Evolutionary conservation across 2,113 vertebrate species (phyloP).

Genomic region (Mola mola): DNA sequence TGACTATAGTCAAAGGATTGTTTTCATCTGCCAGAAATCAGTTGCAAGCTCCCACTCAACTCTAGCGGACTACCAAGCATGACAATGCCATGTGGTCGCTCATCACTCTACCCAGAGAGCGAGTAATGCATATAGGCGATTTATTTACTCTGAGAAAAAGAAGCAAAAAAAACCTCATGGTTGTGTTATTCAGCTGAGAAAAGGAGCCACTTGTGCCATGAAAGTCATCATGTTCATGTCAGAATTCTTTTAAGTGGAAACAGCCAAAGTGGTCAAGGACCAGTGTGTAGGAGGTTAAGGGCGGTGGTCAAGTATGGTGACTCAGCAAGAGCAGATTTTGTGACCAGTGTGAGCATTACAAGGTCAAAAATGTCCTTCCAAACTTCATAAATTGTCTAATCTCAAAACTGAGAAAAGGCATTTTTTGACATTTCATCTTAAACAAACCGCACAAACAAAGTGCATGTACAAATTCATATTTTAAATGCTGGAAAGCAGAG

Average conservation of each 20-base stretch:
- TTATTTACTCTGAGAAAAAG: conserved; percentile 36
- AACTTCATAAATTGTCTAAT: no score
- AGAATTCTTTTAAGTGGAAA: conserved; percentile 39
- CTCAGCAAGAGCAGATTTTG: neutral
- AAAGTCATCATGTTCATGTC: conserved; percentile 27
- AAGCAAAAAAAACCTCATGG: conserved; percentile 9
- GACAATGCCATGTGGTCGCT: conserved; percentile 51
- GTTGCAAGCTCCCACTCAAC: conserved; percentile 43
- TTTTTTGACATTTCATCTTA: neutral
- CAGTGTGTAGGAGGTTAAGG: conserved; percentile 23
- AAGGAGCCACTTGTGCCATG: conserved; percentile 25
- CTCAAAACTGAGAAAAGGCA: neutral
- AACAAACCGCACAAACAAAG: no score
- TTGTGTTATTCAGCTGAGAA: conserved; percentile 18
- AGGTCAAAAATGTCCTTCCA: no score
- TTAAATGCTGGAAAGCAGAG: no score
- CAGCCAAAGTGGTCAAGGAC: conserved; percentile 47
- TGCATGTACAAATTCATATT: no score
- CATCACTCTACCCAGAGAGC: conserved; percentile 26
- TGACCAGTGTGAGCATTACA: no score
- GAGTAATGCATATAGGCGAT: conserved; percentile 13
- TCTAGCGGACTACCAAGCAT: conserved; percentile 40
- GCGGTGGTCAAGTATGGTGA: neutral
- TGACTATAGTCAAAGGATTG: conserved; percentile 64
- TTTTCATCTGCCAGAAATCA: conserved; percentile 60